These are phyloP conservation scores for Hemibagrus guttatus DNA, from an alignment of 2,797 vertebrate species.

Conservation along the genomic window DNA sequence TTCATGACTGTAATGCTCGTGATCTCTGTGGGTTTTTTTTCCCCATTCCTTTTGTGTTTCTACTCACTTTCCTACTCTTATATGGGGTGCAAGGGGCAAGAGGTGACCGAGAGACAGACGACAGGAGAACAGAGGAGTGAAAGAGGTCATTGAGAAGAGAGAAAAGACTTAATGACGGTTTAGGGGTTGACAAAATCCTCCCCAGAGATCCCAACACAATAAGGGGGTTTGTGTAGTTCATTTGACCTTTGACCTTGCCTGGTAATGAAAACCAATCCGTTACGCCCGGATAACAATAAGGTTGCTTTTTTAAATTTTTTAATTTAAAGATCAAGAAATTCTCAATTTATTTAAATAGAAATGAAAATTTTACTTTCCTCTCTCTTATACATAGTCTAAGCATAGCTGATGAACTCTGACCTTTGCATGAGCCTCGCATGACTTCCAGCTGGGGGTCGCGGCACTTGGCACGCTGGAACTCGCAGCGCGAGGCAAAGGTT, in stretches of 20 bases:
- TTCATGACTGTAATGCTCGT: not conserved
- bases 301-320: not conserved
- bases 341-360: not conserved
- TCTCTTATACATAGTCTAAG: conserved; percentile 38
- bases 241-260: conserved; percentile 57
- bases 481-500: conserved; percentile 93
- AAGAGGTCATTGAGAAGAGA: conserved; percentile 9
- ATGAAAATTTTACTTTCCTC: not conserved
- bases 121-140: not conserved
- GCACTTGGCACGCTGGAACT: conserved; percentile 96
- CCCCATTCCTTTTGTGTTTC: not conserved
- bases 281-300: not conserved
- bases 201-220: conserved; percentile 63
- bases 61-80: not conserved
- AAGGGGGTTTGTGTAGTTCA: conserved; percentile 65
- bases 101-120: not conserved
- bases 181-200: conserved; percentile 39
- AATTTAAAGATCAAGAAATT: too few relatives aligned
- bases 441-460: conserved; percentile 94
- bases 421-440: conserved; percentile 91
- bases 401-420: conserved; percentile 81
- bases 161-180: not conserved
- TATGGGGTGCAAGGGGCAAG: conserved; percentile 25
- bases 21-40: not conserved
- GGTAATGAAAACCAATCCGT: conserved; percentile 5